Base-by-base conservation (phyloP, 2,113 vertebrate genomes). In the Pungitius pungitius region DNA sequence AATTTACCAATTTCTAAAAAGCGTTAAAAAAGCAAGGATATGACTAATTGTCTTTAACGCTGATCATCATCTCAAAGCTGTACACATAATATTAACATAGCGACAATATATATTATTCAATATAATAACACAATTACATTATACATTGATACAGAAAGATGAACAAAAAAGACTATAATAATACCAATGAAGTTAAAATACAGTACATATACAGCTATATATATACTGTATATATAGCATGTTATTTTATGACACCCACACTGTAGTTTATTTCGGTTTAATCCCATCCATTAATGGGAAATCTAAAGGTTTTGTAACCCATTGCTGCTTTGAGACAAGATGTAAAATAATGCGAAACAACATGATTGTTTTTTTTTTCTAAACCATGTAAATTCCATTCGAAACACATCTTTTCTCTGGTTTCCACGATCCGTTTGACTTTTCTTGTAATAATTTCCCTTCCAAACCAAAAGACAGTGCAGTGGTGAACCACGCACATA, bases 401-500 rank as follows among this genome's bases (percentile, higher is more conserved):
- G 22, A 35, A 76, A 73, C 37, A 67, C 37, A 73, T 70, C 26
- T 77, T 3, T 75, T 60, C 47, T 35, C 22, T 75, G 39, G 6
- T 72, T 77, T 59, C n/a, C 66, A 17, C 52, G 69, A 37, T 64
- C 60, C 55, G 18, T 6, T 70, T 49, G 76, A 55, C 55, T n/a
- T 51, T n/a, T 74, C 67, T 69, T 43, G 72, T 47, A 86, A 67
- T 60, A 82, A 75, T 87, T 86, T 83, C 67, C 61, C 62, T 47
- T 71, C 37, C 77, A 78, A 74, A 78, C 73, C 77, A 69, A 60
- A 65, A 89, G 83, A 92, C 79, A 91, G 76, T 69, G 73, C 54
- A 14, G 71, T 79, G 86, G 89, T 86, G 81, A 73, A 92, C 87
- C 84, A 27, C 85, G 71, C 51, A 65, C 87, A 91, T 93, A 20